A percentile compares a stretch with the other conserved stretches of the same genome.
These are phyloP conservation scores for Rhinopithecus roxellana DNA, from an alignment of 2,113 vertebrate species.

Conservation along the genomic window DNA sequence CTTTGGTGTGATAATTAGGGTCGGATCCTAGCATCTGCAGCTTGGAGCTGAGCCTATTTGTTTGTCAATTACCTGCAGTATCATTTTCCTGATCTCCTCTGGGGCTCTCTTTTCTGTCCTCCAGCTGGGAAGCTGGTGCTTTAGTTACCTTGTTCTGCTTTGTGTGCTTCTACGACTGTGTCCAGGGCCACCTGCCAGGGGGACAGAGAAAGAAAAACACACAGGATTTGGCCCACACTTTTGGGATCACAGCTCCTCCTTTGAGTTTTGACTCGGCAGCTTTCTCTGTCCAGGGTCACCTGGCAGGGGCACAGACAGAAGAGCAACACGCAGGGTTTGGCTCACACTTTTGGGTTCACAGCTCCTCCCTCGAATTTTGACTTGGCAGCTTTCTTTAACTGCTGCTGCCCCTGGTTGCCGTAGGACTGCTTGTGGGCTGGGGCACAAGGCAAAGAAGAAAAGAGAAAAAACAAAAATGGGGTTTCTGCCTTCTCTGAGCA, in stretches of 20 bases:
- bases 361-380: not conserved
- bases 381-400: not conserved
- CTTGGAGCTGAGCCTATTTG: no score
- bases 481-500: not conserved
- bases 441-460: not conserved
- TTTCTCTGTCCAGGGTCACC: not conserved
- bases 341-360: not conserved
- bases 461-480: not conserved
- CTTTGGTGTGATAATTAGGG: not conserved
- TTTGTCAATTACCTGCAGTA: not conserved
- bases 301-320: not conserved
- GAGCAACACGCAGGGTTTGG: no score
- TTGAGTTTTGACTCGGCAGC: not conserved
- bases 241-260: not conserved
- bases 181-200: not conserved
- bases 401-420: not conserved
- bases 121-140: not conserved
- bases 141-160: not conserved
- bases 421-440: no score
- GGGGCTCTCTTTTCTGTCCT: not conserved
- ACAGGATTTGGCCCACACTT: not conserved
- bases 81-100: not conserved
- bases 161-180: fast-evolving
- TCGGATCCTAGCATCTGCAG: not conserved
- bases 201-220: not conserved